Percentiles rank a stretch among this genome's conserved stretches.
Evolutionary conservation across 2,113 vertebrate genomes (phyloP).

Genomic region (Dasyurus viverrinus): DNA sequence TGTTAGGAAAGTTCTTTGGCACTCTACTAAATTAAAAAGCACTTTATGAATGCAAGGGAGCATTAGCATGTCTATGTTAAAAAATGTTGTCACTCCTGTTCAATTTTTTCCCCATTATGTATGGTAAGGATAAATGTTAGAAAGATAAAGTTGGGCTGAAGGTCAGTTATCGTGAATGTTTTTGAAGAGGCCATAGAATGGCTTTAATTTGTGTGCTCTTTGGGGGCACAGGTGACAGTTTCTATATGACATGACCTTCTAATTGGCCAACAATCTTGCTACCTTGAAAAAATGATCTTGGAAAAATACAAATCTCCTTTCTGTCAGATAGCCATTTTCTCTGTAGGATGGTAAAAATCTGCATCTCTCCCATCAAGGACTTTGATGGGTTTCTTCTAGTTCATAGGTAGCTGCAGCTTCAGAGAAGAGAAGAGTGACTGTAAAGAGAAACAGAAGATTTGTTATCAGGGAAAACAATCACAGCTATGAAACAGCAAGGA

Average conservation of each 20-base stretch:
- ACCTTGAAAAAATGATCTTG: background rate
- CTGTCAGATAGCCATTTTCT: background rate
- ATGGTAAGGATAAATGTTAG: slow-evolving; percentile 10
- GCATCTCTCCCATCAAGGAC: background rate
- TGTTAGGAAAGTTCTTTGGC: slow-evolving; percentile 47
- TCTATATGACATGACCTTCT: background rate
- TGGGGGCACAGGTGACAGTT: background rate
- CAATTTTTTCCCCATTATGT: slow-evolving; percentile 24
- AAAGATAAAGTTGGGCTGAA: slow-evolving; percentile 22
- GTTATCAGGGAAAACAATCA: background rate
- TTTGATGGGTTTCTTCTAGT: background rate
- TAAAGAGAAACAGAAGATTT: background rate
- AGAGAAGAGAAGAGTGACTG: background rate
- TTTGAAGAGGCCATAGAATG: background rate
- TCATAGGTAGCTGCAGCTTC: background rate
- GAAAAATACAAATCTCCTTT: slow-evolving; percentile 15
- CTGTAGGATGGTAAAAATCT: background rate
- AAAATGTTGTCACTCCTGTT: slow-evolving; percentile 39
- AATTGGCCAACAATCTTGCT: background rate
- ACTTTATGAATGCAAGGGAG: background rate
- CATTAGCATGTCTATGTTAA: slow-evolving; percentile 46
- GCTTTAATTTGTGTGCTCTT: background rate
- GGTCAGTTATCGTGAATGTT: background rate
- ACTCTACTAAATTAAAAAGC: slow-evolving; percentile 55
- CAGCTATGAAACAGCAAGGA: background rate